Evolutionary conservation across 2,888 invertebrate species (phyloP).

Genomic region (Leucophenga montana): DNA sequence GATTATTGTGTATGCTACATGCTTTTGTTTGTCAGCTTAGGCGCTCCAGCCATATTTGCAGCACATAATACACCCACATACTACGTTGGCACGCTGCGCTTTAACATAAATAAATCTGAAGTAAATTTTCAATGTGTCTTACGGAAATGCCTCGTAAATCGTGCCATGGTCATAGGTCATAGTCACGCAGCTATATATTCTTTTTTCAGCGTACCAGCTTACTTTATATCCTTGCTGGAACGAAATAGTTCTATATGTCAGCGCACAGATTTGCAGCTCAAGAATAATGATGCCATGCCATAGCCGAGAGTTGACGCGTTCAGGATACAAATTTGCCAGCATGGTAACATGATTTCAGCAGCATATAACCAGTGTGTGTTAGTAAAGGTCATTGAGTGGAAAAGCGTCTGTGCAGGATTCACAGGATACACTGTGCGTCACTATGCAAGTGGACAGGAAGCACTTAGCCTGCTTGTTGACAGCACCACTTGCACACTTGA

Average conservation of each 20-base stretch:
- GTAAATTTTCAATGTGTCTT: conserved; percentile 68
- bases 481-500: conserved; percentile 35
- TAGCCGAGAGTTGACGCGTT: conserved; percentile 27
- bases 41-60: neutral
- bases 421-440: conserved; percentile 4
- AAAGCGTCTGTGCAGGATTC: neutral
- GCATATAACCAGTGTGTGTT: neutral
- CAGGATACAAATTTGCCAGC: conserved; percentile 64
- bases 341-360: neutral
- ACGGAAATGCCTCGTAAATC: conserved; percentile 70
- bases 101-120: conserved; percentile 66
- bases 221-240: neutral
- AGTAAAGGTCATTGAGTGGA: neutral
- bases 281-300: conserved; percentile 1
- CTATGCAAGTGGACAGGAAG: conserved; percentile 47
- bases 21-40: conserved; percentile 38
- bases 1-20: conserved; percentile 23
- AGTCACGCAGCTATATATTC: conserved; percentile 50
- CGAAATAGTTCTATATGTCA: conserved; percentile 24
- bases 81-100: conserved; percentile 36
- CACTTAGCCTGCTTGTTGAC: conserved; percentile 63
- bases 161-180: conserved; percentile 63
- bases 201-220: conserved; percentile 26
- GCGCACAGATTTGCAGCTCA: conserved; percentile 61
- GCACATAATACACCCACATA: too few relatives aligned